These are phyloP conservation scores for Leptinotarsa juncta DNA, from an alignment of 2,888 invertebrate genomes.

Conservation along the genomic window DNA sequence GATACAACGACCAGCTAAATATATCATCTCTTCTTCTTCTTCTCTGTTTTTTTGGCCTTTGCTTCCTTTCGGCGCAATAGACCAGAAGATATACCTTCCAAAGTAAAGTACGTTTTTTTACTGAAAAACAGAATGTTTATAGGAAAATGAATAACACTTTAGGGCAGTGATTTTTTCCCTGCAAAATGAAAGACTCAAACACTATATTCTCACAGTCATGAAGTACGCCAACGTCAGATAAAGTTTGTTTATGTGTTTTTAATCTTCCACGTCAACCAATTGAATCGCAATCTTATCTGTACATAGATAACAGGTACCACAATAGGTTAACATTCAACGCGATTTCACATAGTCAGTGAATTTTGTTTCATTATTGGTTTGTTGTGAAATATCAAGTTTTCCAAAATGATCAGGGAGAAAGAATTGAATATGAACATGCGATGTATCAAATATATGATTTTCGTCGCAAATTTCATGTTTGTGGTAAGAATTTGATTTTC, in stretches of 20 bases:
- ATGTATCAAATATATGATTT: constrained; percentile 76
- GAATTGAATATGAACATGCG: constrained; percentile 74
- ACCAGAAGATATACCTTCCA: no score
- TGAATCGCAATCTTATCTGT: neutral
- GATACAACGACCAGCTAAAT: no score
- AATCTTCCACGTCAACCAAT: neutral
- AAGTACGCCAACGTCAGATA: neutral
- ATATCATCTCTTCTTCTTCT: no score
- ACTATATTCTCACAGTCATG: neutral
- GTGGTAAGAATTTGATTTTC: constrained; percentile 66
- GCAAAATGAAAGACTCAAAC: no score
- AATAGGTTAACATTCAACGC: neutral
- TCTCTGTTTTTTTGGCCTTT: no score
- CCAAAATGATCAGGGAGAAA: constrained; percentile 61
- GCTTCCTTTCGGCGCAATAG: no score
- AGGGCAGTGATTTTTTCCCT: no score
- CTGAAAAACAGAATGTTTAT: no score
- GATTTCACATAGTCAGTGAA: constrained; percentile 12
- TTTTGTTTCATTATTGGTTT: constrained; percentile 6
- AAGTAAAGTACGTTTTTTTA: no score
- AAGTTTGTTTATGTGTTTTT: neutral
- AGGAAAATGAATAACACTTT: no score
- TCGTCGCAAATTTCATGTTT: constrained; percentile 75
- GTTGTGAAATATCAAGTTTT: neutral
- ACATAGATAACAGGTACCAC: constrained; percentile 6